Evolutionary conservation across 1,140 invertebrate species (phyloP).

Genomic region (Bradysia coprophila): DNA sequence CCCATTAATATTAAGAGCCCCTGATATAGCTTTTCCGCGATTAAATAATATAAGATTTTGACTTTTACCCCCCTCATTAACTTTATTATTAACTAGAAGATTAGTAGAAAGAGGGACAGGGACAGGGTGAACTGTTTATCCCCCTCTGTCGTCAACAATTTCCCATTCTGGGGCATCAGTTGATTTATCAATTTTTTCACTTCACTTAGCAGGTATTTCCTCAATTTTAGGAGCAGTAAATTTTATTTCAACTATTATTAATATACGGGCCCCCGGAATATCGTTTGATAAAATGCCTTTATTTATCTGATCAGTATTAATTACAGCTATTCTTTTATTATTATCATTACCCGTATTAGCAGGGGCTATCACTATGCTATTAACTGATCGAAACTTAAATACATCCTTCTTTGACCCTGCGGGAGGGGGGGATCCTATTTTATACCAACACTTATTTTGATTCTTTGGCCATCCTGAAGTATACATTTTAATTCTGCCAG

Average conservation of each 20-base stretch:
- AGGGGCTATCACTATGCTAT: conserved; percentile 50
- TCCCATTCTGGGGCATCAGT: conserved; percentile 37
- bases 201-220: conserved; percentile 43
- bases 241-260: conserved; percentile 39
- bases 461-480: conserved; percentile 64
- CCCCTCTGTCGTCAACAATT: conserved; percentile 36
- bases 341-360: conserved; percentile 9
- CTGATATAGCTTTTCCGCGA: conserved; percentile 57
- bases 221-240: conserved; percentile 47
- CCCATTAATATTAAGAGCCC: conserved; percentile 45
- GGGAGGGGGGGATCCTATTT: conserved; percentile 45
- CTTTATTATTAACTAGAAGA: conserved; percentile 32
- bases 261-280: conserved; percentile 30
- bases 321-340: conserved; percentile 37
- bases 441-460: conserved; percentile 64
- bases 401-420: conserved; percentile 46
- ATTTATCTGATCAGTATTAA: conserved; percentile 44
- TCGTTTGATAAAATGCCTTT: conserved; percentile 31
- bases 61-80: conserved; percentile 13
- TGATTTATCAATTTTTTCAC: conserved; percentile 44
- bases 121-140: conserved; percentile 47
- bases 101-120: conserved; percentile 39
- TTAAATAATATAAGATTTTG: conserved; percentile 61
- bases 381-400: conserved; percentile 50
- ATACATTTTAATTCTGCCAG: conserved; percentile 49